A percentile compares a stretch with the other conserved stretches of the same genome.
Evolutionary conservation across 2,797 vertebrate genomes (phyloP).

Genomic region (Acrocephalus scirpaceus): DNA sequence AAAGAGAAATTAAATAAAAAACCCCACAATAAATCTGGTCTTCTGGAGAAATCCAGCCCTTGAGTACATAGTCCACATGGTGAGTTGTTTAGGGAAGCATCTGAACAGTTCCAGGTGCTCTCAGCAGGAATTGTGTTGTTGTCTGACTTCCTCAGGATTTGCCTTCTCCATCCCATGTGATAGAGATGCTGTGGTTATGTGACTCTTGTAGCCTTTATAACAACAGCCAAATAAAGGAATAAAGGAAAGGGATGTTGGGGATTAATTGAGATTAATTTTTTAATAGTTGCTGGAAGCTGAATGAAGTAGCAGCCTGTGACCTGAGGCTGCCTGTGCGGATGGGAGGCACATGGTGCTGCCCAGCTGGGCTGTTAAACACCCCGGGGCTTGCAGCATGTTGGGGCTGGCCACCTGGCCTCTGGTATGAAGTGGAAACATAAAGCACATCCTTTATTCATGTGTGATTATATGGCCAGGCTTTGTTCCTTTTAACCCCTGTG

Average conservation of each 20-base stretch:
- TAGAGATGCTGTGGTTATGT: background rate
- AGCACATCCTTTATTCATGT: background rate
- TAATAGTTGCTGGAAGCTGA: background rate
- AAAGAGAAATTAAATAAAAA: background rate
- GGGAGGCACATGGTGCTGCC: background rate
- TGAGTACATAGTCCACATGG: accelerated
- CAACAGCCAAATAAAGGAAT: background rate
- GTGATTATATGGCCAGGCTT: background rate
- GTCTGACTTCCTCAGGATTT: background rate
- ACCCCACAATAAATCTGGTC: background rate
- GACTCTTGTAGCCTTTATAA: background rate
- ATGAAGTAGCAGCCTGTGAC: background rate
- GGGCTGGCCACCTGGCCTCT: background rate
- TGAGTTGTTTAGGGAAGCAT: background rate
- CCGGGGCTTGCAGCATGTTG: background rate
- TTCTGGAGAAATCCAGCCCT: background rate
- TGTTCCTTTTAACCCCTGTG: background rate
- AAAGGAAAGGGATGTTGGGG: background rate
- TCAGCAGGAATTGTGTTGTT: background rate
- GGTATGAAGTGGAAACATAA: background rate
- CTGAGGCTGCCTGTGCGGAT: background rate
- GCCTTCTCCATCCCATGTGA: background rate
- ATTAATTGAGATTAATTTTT: background rate
- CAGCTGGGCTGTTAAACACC: background rate
- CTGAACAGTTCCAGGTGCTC: background rate